Percentiles rank a stretch among this genome's conserved stretches.
Conservation (phyloP, 2,113 vertebrate genomes). For the Neomonachus schauinslandi region DNA sequence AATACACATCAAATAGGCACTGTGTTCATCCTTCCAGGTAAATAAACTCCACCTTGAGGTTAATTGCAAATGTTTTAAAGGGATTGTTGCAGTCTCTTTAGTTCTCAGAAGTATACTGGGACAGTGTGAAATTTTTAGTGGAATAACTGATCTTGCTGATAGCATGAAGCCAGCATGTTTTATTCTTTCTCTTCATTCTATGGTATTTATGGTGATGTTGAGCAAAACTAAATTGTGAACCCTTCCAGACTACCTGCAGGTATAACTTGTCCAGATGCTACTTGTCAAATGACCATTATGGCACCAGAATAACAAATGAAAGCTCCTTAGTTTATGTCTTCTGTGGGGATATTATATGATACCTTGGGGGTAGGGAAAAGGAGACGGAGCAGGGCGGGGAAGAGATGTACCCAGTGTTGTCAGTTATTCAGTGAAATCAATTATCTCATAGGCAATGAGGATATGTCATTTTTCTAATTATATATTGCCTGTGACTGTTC, state of each 20-base stretch:
- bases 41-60: neutral
- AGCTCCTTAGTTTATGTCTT: conserved; percentile 40
- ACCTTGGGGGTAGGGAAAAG: neutral
- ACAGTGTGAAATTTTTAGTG: neutral
- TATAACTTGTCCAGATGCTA: neutral
- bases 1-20: neutral
- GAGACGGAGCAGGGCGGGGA: neutral
- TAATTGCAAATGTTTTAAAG: conserved; percentile 16
- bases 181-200: conserved; percentile 20
- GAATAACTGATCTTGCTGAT: neutral
- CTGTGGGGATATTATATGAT: neutral
- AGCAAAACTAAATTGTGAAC: neutral
- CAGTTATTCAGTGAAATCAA: conserved; percentile 47
- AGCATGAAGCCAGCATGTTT: neutral
- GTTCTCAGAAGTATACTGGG: neutral
- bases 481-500: conserved; percentile 81
- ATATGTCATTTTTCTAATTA: conserved; percentile 81
- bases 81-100: neutral
- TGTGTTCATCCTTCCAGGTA: neutral
- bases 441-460: conserved; percentile 70
- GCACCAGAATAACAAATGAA: conserved; percentile 28
- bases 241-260: neutral
- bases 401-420: conserved; percentile 50
- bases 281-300: neutral
- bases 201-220: neutral